phyloP scores from a whole-genome alignment of 2,888 invertebrate species.

The Phytoseiulus persimilis region DNA sequence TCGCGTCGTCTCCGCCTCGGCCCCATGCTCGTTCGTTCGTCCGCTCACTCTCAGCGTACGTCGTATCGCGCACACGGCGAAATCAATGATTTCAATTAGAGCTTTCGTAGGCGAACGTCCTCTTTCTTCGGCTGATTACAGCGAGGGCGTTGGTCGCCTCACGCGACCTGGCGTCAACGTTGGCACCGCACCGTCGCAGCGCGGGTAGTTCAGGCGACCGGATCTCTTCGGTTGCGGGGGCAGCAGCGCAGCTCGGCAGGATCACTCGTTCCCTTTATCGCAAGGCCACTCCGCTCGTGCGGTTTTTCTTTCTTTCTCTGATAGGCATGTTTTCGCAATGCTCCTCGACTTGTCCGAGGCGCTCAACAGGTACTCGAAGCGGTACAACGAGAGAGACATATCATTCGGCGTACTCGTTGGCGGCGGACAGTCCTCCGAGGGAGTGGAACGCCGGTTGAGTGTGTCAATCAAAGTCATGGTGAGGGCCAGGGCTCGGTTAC shows the following conservation, averaged over 20 bases:
- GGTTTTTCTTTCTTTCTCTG: background rate
- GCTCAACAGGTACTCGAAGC: background rate
- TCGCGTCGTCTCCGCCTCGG: background rate
- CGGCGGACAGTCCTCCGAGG: background rate
- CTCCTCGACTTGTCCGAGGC: background rate
- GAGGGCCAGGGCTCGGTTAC: no score
- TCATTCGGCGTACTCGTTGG: background rate
- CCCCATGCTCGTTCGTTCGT: background rate
- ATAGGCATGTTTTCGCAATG: background rate
- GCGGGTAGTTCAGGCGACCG: background rate
- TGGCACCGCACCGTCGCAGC: background rate
- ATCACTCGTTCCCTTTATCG: background rate
- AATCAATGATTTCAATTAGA: background rate
- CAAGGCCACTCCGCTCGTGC: background rate
- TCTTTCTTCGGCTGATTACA: background rate
- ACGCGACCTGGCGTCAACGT: background rate
- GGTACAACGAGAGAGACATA: background rate
- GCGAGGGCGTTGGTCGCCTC: background rate
- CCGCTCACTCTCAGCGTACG: no score
- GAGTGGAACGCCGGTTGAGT: no score
- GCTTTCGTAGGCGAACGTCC: background rate
- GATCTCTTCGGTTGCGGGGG: no score
- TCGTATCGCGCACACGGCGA: background rate
- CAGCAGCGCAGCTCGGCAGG: background rate
- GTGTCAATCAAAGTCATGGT: no score